phyloP scores from a whole-genome alignment of 2,113 vertebrate genomes.

The Megaceryle torquata region DNA sequence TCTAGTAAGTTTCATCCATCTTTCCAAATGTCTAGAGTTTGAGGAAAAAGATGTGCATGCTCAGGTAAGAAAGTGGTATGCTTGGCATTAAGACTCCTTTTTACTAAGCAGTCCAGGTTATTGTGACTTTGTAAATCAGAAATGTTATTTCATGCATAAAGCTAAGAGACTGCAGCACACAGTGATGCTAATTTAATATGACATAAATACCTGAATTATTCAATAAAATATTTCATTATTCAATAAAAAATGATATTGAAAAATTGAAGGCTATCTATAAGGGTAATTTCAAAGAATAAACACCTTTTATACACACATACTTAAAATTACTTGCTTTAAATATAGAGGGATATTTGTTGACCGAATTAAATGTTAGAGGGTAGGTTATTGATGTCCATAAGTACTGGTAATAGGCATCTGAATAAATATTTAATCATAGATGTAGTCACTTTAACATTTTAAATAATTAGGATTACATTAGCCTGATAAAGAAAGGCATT shows the following conservation, averaged over 20 bases:
- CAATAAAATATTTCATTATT: constrained; percentile 8
- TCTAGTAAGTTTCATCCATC: neutral
- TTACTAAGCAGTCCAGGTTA: neutral
- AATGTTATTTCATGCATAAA: neutral
- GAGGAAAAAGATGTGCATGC: neutral
- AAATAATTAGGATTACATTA: neutral
- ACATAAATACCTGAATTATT: constrained; percentile 10
- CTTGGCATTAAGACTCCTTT: neutral
- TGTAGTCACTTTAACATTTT: neutral
- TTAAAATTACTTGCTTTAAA: neutral
- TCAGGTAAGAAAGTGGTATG: neutral
- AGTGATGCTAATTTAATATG: neutral
- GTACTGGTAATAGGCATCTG: neutral
- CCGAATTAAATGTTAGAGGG: neutral
- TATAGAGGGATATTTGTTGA: neutral
- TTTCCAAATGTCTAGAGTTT: neutral
- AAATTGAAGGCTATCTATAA: neutral
- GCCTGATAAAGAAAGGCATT: neutral
- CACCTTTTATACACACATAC: neutral
- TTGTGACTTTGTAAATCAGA: neutral
- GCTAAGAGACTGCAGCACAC: neutral
- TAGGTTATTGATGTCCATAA: neutral
- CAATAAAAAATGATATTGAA: neutral
- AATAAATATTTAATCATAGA: neutral
- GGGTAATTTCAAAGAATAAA: neutral